A percentile compares a stretch with the other conserved stretches of the same genome.
These are phyloP conservation scores for Procambarus virginalis DNA, from an alignment of 1,140 invertebrate genomes.

Conservation along the genomic window DNA sequence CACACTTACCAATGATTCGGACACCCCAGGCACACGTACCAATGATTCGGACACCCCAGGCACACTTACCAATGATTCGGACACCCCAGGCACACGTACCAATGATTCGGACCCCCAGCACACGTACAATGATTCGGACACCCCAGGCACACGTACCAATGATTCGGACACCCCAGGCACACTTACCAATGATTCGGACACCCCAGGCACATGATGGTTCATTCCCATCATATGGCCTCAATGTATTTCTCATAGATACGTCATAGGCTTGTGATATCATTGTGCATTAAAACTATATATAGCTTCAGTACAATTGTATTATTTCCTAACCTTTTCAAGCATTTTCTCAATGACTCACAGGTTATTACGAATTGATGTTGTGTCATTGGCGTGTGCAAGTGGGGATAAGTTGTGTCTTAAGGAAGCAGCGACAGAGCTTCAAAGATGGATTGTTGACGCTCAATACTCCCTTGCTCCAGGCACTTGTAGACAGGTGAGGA, in stretches of 20 bases:
- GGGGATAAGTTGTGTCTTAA: slow-evolving; percentile 39
- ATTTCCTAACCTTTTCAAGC: background rate
- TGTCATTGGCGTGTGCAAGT: slow-evolving; percentile 50
- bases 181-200: no score
- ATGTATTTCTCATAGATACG: background rate
- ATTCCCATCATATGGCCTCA: no score
- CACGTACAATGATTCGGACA: no score
- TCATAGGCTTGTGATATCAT: background rate
- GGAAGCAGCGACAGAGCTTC: slow-evolving; percentile 35
- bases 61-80: no score
- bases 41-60: no score
- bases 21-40: no score
- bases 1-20: no score
- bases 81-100: no score
- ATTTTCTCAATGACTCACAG: background rate
- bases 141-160: no score
- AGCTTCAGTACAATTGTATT: background rate
- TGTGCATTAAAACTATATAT: background rate
- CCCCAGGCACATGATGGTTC: no score
- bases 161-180: no score
- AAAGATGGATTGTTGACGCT: slow-evolving; percentile 37
- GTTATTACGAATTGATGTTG: slow-evolving; percentile 53
- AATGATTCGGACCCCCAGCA: no score
- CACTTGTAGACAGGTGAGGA: slow-evolving; percentile 57
- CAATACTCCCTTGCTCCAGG: slow-evolving; percentile 45